Base-by-base conservation (phyloP, 2,797 vertebrate genomes). In the Manis crassicaudata region DNA sequence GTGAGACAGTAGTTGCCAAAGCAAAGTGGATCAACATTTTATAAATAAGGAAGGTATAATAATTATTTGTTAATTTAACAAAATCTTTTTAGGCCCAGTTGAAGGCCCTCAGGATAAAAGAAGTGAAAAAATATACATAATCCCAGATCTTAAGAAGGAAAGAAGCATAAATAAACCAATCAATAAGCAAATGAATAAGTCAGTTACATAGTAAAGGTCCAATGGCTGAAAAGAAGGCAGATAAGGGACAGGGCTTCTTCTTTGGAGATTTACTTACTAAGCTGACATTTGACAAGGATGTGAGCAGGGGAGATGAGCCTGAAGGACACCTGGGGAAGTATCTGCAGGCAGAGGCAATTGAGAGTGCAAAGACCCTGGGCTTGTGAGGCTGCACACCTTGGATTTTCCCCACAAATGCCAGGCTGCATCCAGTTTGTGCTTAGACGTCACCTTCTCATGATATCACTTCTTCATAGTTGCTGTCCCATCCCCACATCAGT, bases 291-390 rank as follows among this genome's bases (percentile, higher is more conserved):
- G 46, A 25, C 32, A 29, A 23, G 68, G 54, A 67, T 0, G 0
- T 17, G 58, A 80, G 46, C 46, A 46, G 46, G 46, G 21, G 35
- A 23, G 43, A 35, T 7, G 50, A 37, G 3, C 72, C 37, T 25
- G 21, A 13, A 7, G 21, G 6, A n/a, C 8, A 5, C 23, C 32
- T 4, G 0, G 17, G 63, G 9, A 23, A 14, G 7, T 12, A 11
- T 16, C 58, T 63, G 50, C 35, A 40, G 21, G 58, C 58, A 46
- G 58, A 65, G 5, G 23, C 11, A 75, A 92, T 6, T 13, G 46
- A 32, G 32, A 50, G 11, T 7, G 0, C 21, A 37, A 3, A 85
- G 54, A 23, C 21, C 27, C 35, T 35, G 21, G 60, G 52, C 40
- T 52, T 6, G 14, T 27, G 18, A 20, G 65, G 2, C 27, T 37